Evolutionary conservation across 2,113 vertebrate genomes (phyloP).

Genomic region (Psophia crepitans): DNA sequence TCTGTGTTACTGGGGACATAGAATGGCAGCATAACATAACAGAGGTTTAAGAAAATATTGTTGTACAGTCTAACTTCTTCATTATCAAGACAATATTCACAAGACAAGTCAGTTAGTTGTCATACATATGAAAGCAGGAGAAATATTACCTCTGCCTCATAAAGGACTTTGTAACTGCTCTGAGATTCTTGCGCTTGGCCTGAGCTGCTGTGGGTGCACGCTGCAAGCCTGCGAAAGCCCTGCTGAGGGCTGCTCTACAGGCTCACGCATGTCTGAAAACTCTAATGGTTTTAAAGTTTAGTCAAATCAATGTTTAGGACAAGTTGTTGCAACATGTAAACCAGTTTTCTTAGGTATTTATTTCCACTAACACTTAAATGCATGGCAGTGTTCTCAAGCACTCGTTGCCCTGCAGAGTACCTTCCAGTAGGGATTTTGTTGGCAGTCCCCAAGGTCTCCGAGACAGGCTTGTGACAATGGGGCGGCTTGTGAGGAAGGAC

Average conservation of each 20-base stretch:
- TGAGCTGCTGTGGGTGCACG: neutral
- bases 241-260: neutral
- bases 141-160: neutral
- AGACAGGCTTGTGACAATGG: neutral
- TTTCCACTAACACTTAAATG: neutral
- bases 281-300: neutral
- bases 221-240: neutral
- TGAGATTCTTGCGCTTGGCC: neutral
- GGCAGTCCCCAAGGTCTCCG: neutral
- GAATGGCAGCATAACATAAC: neutral
- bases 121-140: neutral
- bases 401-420: neutral
- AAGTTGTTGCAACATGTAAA: neutral
- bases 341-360: neutral
- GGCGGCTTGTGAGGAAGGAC: neutral
- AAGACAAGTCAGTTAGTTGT: neutral
- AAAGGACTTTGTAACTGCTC: neutral
- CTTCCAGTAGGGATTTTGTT: neutral
- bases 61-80: neutral
- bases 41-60: neutral
- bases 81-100: neutral
- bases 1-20: neutral
- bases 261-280: fast-evolving
- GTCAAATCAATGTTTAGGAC: neutral
- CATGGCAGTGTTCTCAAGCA: neutral